These are phyloP conservation scores for Apodemia mormo DNA, from an alignment of 2,888 invertebrate species.

Conservation along the genomic window DNA sequence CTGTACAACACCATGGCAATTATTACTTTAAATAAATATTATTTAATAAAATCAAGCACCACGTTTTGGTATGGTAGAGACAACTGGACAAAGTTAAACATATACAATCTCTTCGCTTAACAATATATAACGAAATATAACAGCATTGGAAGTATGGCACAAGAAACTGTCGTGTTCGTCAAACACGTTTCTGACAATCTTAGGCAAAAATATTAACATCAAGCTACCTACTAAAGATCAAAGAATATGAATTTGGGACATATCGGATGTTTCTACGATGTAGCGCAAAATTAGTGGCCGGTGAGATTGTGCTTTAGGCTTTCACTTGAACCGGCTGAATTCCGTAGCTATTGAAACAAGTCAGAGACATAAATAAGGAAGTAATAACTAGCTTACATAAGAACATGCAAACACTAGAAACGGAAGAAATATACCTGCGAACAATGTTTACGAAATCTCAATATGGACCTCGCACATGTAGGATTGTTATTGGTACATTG, in stretches of 20 bases:
- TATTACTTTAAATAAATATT: background rate
- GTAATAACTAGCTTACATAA: too few relatives aligned
- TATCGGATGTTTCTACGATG: too few relatives aligned
- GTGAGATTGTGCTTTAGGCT: too few relatives aligned
- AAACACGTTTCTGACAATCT: background rate
- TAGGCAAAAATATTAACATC: background rate
- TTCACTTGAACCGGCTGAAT: too few relatives aligned
- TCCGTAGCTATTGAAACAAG: too few relatives aligned
- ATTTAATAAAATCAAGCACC: conserved; percentile 9
- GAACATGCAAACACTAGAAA: too few relatives aligned
- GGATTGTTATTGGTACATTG: too few relatives aligned
- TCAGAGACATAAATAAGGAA: too few relatives aligned
- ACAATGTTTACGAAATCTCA: too few relatives aligned
- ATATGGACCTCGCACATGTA: too few relatives aligned
- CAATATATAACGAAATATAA: conserved; percentile 5
- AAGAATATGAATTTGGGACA: background rate
- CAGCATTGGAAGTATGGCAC: conserved; percentile 11
- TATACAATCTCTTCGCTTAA: background rate
- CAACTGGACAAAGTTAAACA: background rate
- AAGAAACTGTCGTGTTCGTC: background rate
- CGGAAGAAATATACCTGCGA: too few relatives aligned
- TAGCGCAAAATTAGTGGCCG: too few relatives aligned
- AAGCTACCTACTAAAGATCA: background rate
- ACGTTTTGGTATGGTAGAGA: background rate
- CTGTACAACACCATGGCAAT: background rate